phyloP scores from a whole-genome alignment of 2,113 vertebrate genomes.

The Tyrannus savana region DNA sequence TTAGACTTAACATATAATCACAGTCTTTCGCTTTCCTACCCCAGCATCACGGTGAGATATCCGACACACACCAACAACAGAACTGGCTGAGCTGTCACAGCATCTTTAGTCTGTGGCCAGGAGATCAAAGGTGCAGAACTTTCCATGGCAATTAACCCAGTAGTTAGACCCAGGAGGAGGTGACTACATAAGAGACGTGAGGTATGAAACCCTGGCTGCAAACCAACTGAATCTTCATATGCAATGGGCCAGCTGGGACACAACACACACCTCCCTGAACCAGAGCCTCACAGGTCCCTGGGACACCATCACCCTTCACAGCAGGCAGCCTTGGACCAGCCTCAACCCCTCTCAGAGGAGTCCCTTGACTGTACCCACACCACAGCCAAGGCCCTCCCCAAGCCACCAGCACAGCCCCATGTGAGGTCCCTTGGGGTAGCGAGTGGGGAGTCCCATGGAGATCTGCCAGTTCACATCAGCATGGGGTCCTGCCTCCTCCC shows the following conservation, averaged over 20 bases:
- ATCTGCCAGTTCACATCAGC: not conserved
- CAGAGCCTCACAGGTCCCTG: not conserved
- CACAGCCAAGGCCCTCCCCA: not conserved
- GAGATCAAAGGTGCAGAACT: constrained; percentile 18
- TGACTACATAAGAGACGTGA: rapidly evolving
- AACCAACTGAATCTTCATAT: not conserved
- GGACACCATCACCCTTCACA: not conserved
- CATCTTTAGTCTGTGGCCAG: not conserved
- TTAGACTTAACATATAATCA: not conserved
- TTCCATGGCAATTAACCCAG: not conserved
- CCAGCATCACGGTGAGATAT: rapidly evolving
- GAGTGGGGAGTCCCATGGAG: rapidly evolving
- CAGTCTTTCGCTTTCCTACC: not conserved
- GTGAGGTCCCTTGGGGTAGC: not conserved
- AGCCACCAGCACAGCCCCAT: not conserved
- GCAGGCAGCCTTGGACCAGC: not conserved
- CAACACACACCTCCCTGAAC: not conserved
- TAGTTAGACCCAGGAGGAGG: not conserved
- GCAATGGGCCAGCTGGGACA: not conserved
- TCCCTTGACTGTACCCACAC: not conserved
- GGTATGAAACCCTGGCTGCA: not conserved
- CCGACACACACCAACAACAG: not conserved
- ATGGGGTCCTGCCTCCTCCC: not conserved
- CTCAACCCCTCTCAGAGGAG: not conserved
- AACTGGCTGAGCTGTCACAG: not conserved